Percentiles rank a stretch among this genome's conserved stretches.
phyloP scores from a whole-genome alignment of 2,888 invertebrate species.

The Pollenia angustigena region DNA sequence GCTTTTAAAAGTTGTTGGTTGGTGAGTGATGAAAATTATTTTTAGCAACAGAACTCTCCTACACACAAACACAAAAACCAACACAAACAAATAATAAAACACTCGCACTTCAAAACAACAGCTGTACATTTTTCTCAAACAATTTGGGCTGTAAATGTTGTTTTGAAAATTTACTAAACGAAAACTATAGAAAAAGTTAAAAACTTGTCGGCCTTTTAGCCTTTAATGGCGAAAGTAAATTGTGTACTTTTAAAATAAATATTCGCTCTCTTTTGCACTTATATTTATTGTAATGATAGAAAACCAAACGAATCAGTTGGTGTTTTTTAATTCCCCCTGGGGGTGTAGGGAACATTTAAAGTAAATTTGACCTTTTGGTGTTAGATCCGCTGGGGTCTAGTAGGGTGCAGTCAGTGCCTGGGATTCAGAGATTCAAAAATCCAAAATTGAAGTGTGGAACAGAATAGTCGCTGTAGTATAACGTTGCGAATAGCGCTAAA shows the following conservation, averaged over 20 bases:
- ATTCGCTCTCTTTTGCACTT: no score
- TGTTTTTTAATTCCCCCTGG: no score
- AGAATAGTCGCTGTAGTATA: no score
- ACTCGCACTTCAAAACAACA: slow-evolving; percentile 9
- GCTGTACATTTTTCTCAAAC: slow-evolving; percentile 47
- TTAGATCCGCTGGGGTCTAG: no score
- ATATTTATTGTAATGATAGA: no score
- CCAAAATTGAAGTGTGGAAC: no score
- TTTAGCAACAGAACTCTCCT: slow-evolving; percentile 54
- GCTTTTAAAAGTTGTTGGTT: slow-evolving; percentile 2
- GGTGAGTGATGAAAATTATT: slow-evolving; percentile 47
- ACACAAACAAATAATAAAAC: not conserved
- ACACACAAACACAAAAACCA: slow-evolving; percentile 23
- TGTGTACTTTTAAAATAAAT: slow-evolving; percentile 34
- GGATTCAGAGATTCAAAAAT: no score
- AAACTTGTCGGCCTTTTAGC: slow-evolving; percentile 67
- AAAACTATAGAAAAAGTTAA: slow-evolving; percentile 37
- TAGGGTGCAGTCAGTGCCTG: no score
- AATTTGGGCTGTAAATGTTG: slow-evolving; percentile 59
- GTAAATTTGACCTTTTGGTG: no score
- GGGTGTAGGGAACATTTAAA: no score
- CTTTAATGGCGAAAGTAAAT: slow-evolving; percentile 61
- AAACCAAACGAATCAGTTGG: no score
- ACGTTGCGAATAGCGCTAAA: no score
- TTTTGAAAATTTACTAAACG: slow-evolving; percentile 41